A percentile compares a stretch with the other conserved stretches of the same genome.
Conservation (phyloP, 2,113 vertebrate species). For the Heterotis niloticus region DNA sequence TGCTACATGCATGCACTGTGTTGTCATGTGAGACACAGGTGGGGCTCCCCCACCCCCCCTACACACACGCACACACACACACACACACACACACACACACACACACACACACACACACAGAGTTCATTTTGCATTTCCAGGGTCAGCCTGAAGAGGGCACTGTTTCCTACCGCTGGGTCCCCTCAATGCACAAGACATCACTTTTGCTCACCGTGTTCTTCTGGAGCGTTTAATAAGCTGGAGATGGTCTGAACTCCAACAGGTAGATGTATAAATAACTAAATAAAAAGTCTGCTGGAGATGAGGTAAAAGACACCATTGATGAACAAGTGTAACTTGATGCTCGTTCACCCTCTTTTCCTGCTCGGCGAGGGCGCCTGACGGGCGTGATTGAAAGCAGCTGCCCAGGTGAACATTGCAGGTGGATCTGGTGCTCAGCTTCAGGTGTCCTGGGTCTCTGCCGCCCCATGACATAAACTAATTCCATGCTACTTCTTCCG, state of each 20-base stretch:
- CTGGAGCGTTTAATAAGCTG: conserved; percentile 22
- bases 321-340: too few species aligned
- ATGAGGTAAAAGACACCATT: conserved; percentile 22
- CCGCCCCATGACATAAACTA: conserved; percentile 14
- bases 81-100: too few species aligned
- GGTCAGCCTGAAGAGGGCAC: conserved; percentile 57
- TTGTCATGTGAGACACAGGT: too few species aligned
- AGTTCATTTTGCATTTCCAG: neutral
- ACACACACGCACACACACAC: too few species aligned
- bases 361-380: neutral
- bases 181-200: neutral
- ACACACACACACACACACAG: too few species aligned
- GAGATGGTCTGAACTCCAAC: conserved; percentile 14
- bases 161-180: conserved; percentile 43
- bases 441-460: too few species aligned
- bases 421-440: too few species aligned
- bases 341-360: neutral
- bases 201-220: neutral
- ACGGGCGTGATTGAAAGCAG: too few species aligned
- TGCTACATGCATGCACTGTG: too few species aligned
- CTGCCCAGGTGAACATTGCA: too few species aligned
- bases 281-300: neutral
- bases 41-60: too few species aligned
- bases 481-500: conserved; percentile 41
- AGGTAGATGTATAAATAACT: conserved; percentile 11